A percentile compares a stretch with the other conserved stretches of the same genome.
These are phyloP conservation scores for Echeneis naucrates DNA, from an alignment of 2,797 vertebrate genomes.

Conservation along the genomic window DNA sequence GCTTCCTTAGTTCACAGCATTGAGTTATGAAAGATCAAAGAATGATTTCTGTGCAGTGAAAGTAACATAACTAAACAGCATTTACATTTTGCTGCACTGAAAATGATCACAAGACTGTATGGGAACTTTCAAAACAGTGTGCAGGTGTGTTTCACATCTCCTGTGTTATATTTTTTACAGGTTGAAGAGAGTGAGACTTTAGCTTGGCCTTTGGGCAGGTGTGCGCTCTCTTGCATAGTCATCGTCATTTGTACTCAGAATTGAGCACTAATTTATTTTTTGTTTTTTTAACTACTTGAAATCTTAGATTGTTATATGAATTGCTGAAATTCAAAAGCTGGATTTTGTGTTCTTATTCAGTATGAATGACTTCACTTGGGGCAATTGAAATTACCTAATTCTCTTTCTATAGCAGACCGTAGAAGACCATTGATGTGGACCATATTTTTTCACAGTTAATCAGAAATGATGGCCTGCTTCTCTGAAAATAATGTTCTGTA, in stretches of 20 bases:
- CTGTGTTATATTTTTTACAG: neutral
- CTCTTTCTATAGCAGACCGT: neutral
- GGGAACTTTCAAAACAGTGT: neutral
- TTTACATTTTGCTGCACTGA: constrained; percentile 7
- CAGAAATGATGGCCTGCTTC: neutral
- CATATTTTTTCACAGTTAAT: neutral
- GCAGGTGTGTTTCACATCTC: neutral
- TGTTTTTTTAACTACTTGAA: neutral
- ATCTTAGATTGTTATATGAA: neutral
- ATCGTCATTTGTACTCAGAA: neutral
- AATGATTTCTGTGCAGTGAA: constrained; percentile 8
- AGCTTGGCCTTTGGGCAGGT: too few species aligned
- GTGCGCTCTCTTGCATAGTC: neutral
- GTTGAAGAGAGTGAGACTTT: too few species aligned
- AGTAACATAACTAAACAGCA: neutral
- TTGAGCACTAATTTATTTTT: neutral
- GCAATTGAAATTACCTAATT: neutral
- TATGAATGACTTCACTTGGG: neutral
- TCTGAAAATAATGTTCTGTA: neutral
- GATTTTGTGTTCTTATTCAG: neutral
- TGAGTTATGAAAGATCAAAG: constrained; percentile 41
- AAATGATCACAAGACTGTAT: neutral
- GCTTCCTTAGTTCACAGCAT: constrained; percentile 37
- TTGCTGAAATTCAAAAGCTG: neutral
- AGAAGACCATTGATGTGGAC: neutral